Conservation (phyloP, 2,888 invertebrate genomes). For the Amphiduros pacificus region DNA sequence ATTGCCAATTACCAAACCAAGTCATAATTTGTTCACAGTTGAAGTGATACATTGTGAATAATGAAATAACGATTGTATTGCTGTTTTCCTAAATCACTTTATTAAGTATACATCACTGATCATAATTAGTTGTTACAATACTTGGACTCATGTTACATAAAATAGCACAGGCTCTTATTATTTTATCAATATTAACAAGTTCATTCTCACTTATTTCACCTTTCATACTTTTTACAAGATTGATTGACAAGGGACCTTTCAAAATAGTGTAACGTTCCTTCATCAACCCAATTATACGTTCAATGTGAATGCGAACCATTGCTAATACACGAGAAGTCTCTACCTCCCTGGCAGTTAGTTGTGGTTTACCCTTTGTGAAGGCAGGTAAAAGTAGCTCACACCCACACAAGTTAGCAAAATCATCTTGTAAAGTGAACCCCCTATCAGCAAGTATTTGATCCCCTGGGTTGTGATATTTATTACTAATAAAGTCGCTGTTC, state of each 20-base stretch:
- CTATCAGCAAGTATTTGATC: conserved; percentile 33
- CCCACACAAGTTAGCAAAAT: conserved; percentile 26
- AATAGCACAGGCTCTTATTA: neutral
- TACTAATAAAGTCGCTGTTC: conserved; percentile 23
- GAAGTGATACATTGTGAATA: too few relatives aligned
- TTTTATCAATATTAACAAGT: neutral
- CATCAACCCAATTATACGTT: conserved; percentile 31
- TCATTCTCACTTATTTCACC: neutral
- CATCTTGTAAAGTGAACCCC: conserved; percentile 30
- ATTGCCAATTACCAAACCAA: too few relatives aligned
- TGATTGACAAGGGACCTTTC: conserved; percentile 25
- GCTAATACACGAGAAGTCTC: conserved; percentile 26
- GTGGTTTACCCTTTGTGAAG: conserved; percentile 29
- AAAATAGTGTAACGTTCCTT: conserved; percentile 31
- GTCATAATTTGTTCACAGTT: too few relatives aligned
- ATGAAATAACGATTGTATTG: too few relatives aligned
- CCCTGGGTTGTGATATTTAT: conserved; percentile 24
- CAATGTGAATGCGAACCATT: conserved; percentile 30
- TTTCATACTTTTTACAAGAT: conserved; percentile 13
- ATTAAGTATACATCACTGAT: too few relatives aligned
- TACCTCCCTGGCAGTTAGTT: conserved; percentile 29
- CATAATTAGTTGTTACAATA: too few relatives aligned
- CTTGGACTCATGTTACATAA: neutral
- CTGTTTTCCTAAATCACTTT: too few relatives aligned
- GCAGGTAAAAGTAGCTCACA: conserved; percentile 26